A percentile compares a stretch with the other conserved stretches of the same genome.
Evolutionary conservation across 2,113 vertebrate species (phyloP).

Genomic region (Tragulus kanchil): DNA sequence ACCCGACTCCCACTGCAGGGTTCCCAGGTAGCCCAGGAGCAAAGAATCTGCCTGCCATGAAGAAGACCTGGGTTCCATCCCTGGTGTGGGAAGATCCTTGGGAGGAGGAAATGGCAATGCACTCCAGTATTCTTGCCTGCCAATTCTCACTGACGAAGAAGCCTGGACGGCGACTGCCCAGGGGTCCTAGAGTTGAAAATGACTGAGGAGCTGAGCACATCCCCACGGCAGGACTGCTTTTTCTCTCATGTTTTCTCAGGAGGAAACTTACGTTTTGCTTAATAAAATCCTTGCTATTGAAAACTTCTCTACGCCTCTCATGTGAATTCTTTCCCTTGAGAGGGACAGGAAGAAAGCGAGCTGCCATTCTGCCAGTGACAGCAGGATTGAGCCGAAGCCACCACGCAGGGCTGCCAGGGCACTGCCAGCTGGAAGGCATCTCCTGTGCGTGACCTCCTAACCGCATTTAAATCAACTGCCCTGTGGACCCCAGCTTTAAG

Average conservation of each 20-base stretch:
- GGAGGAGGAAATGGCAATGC: not conserved
- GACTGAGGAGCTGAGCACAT: not conserved
- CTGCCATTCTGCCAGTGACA: not conserved
- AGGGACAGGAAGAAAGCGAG: not conserved
- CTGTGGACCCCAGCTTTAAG: not conserved
- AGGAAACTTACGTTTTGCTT: not conserved
- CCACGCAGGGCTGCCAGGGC: not conserved
- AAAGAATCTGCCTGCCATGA: not conserved
- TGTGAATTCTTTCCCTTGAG: not conserved
- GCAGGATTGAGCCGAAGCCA: not conserved
- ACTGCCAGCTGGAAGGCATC: not conserved
- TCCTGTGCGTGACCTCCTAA: not conserved
- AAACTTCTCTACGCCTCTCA: not conserved
- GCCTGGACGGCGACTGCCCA: not conserved
- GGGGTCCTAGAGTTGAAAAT: not conserved
- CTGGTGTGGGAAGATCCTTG: not conserved
- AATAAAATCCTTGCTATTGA: not conserved
- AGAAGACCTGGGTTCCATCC: not conserved
- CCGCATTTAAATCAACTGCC: not conserved
- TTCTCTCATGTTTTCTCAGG: not conserved
- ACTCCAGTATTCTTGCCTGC: not conserved
- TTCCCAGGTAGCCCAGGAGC: not conserved
- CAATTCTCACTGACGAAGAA: not conserved
- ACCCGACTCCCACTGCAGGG: not conserved
- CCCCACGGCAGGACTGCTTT: not conserved